phyloP scores from a whole-genome alignment of 2,888 invertebrate genomes.

The Thecocarcelia acutangulata region DNA sequence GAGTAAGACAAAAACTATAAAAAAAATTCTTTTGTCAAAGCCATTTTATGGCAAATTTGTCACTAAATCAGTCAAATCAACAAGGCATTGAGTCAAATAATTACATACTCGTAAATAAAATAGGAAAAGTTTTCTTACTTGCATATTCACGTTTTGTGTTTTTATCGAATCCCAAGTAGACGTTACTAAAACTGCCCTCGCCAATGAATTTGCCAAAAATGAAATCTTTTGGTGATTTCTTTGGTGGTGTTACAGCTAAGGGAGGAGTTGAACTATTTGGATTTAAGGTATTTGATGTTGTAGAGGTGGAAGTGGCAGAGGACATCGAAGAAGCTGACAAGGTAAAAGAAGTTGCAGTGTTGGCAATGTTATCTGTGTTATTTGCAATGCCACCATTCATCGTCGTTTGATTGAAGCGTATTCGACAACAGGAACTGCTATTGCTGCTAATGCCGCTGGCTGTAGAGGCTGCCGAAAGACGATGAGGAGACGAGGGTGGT shows the following conservation, averaged over 20 bases:
- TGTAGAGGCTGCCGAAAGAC: slow-evolving; percentile 67
- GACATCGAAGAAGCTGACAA: slow-evolving; percentile 44
- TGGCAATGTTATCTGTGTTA: slow-evolving; percentile 45
- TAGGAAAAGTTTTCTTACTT: slow-evolving; percentile 86
- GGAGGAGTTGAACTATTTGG: slow-evolving; percentile 59
- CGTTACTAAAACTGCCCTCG: slow-evolving; percentile 98
- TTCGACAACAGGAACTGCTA: slow-evolving; percentile 69
- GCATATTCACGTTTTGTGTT: slow-evolving; percentile 95
- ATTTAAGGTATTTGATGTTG: slow-evolving; percentile 57
- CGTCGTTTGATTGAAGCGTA: slow-evolving; percentile 69
- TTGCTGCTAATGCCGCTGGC: slow-evolving; percentile 62
- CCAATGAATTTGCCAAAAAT: slow-evolving; percentile 97
- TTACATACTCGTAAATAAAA: no score
- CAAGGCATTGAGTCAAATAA: no score
- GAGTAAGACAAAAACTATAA: no score
- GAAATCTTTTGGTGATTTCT: slow-evolving; percentile 89
- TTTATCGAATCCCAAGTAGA: slow-evolving; percentile 95
- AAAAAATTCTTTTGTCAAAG: slow-evolving; percentile 4
- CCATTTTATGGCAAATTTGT: not conserved
- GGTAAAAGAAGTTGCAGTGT: slow-evolving; percentile 48
- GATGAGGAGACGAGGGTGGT: slow-evolving; percentile 72
- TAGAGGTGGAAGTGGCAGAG: slow-evolving; percentile 46
- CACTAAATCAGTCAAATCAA: not conserved
- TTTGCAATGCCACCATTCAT: slow-evolving; percentile 61
- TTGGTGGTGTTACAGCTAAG: slow-evolving; percentile 73